phyloP scores from a whole-genome alignment of 2,113 vertebrate species.

The Pithys albifrons region DNA sequence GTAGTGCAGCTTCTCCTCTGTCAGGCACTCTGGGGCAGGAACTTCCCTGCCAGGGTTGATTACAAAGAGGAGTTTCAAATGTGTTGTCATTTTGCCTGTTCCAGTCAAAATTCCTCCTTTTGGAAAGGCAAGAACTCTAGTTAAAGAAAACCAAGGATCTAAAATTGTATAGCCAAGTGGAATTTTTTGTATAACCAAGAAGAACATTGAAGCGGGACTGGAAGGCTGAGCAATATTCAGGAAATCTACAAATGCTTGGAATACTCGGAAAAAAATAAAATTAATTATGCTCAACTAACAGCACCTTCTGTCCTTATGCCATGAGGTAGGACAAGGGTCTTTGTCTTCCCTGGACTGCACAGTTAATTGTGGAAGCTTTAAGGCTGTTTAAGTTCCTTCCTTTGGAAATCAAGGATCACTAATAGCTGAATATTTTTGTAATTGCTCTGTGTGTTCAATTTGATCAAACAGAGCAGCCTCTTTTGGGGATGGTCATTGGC shows the following conservation, averaged over 20 bases:
- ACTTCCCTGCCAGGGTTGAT: not conserved
- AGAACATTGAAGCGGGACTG: not conserved
- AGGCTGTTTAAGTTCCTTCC: not conserved
- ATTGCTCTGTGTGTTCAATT: not conserved
- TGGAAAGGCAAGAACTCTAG: not conserved
- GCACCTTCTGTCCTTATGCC: not conserved
- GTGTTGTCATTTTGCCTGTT: not conserved
- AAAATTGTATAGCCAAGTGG: not conserved
- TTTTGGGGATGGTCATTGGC: not conserved
- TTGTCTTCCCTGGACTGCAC: not conserved
- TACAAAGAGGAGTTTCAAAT: not conserved
- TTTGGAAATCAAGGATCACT: not conserved
- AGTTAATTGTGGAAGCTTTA: not conserved
- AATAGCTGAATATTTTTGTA: not conserved
- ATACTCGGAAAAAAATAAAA: not conserved
- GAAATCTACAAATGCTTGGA: not conserved
- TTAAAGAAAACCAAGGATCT: not conserved
- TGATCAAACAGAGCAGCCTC: not conserved
- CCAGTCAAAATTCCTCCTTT: not conserved
- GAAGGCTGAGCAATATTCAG: not conserved
- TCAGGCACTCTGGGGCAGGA: not conserved
- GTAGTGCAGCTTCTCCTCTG: constrained; percentile 4
- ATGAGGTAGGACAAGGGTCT: not conserved
- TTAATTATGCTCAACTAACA: not conserved
- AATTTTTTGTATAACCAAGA: not conserved